Percentiles rank a stretch among this genome's conserved stretches.
Conservation (phyloP, 2,113 vertebrate species). For the Piaya cayana region DNA sequence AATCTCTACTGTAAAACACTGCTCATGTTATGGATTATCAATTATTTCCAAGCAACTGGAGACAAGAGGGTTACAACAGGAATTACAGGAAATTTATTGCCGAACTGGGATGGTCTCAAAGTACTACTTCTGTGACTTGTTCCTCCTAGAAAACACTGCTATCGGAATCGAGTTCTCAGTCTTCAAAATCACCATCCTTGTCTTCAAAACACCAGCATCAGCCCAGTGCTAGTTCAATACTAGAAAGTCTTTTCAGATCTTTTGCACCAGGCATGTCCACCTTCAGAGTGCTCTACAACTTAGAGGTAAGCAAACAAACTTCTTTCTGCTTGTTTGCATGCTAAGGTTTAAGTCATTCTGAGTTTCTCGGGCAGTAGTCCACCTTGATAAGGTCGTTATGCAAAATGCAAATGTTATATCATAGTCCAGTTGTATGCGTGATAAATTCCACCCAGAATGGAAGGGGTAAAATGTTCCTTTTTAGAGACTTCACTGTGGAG, state of each 20-base stretch:
- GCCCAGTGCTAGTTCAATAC: constrained; percentile 92
- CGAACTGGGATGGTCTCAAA: background rate
- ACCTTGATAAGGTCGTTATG: background rate
- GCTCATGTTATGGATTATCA: background rate
- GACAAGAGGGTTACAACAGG: background rate
- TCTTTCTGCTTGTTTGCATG: background rate
- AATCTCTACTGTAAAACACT: background rate
- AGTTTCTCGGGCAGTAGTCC: background rate
- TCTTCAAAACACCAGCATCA: constrained; percentile 96
- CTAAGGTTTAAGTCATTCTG: background rate
- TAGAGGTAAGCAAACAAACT: constrained; percentile 85
- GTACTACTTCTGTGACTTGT: background rate
- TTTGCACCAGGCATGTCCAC: constrained; percentile 98
- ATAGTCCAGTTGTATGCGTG: background rate
- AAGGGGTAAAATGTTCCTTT: background rate
- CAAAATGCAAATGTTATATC: background rate
- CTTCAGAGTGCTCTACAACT: constrained; percentile 97
- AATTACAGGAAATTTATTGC: background rate
- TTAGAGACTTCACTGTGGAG: background rate
- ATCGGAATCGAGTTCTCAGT: constrained; percentile 86
- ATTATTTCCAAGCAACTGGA: background rate
- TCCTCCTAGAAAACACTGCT: constrained; percentile 89
- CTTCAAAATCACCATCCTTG: constrained; percentile 95
- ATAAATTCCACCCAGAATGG: background rate
- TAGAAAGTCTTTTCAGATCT: constrained; percentile 95